Percentiles rank a stretch among this genome's conserved stretches.
Conservation (phyloP, 2,113 vertebrate species). For the Callocephalon fimbriatum region DNA sequence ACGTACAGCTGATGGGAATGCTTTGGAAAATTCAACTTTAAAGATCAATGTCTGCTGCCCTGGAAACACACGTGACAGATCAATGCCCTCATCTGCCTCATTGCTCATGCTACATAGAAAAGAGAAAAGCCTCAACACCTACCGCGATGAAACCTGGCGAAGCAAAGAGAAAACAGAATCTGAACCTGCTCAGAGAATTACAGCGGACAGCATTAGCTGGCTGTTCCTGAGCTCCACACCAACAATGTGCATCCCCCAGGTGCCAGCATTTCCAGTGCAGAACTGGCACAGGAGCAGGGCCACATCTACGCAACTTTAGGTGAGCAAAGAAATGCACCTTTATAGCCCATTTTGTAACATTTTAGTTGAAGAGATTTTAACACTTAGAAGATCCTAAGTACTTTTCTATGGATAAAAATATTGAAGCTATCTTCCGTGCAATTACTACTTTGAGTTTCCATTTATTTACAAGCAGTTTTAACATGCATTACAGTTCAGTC, state of each 20-base stretch:
- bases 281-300: neutral
- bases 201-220: accelerated
- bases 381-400: neutral
- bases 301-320: neutral
- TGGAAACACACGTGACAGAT: neutral
- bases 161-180: neutral
- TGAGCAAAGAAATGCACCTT: neutral
- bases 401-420: neutral
- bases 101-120: neutral
- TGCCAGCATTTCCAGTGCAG: neutral
- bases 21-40: neutral
- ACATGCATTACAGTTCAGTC: neutral
- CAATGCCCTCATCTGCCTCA: neutral
- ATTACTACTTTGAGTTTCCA: neutral
- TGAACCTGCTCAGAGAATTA: neutral
- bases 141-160: neutral
- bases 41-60: neutral
- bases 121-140: neutral
- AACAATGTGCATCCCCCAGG: accelerated
- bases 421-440: neutral
- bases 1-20: neutral
- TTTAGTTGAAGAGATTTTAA: neutral
- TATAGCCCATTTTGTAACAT: neutral
- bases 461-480: neutral
- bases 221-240: neutral